These are phyloP conservation scores for Noturus placidus DNA, from an alignment of 2,113 vertebrate species.

Conservation along the genomic window DNA sequence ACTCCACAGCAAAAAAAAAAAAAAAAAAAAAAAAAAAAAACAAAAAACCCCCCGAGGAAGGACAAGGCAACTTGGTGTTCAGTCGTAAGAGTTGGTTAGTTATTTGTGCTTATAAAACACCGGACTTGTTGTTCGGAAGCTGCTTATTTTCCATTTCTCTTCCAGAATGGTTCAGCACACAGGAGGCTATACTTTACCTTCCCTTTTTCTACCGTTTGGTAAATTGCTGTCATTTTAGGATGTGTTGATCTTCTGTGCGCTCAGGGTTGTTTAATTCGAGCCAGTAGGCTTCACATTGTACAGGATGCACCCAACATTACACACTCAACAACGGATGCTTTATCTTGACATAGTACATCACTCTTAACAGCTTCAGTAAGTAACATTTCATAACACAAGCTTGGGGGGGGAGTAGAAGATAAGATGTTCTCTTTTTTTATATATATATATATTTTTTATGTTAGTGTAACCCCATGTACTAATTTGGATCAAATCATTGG, in stretches of 20 bases:
- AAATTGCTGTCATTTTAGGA: slow-evolving; percentile 37
- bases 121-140: slow-evolving; percentile 9
- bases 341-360: slow-evolving; percentile 7
- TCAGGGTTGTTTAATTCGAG: slow-evolving; percentile 36
- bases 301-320: background rate
- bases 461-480: background rate
- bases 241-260: background rate
- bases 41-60: no score
- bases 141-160: slow-evolving; percentile 22
- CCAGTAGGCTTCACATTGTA: background rate
- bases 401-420: background rate
- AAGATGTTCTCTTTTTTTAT: background rate
- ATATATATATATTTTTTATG: background rate
- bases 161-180: slow-evolving; percentile 1
- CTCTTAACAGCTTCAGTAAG: background rate
- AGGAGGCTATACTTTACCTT: slow-evolving; percentile 31
- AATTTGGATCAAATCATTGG: background rate
- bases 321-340: slow-evolving; percentile 2
- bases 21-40: background rate
- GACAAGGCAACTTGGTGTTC: slow-evolving; percentile 13
- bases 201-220: slow-evolving; percentile 20
- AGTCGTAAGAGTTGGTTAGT: background rate
- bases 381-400: slow-evolving; percentile 1
- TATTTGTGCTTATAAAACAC: slow-evolving; percentile 18
- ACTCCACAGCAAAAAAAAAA: background rate